Conservation (phyloP, 2,113 vertebrate genomes). For the Typhlomys cinereus region DNA sequence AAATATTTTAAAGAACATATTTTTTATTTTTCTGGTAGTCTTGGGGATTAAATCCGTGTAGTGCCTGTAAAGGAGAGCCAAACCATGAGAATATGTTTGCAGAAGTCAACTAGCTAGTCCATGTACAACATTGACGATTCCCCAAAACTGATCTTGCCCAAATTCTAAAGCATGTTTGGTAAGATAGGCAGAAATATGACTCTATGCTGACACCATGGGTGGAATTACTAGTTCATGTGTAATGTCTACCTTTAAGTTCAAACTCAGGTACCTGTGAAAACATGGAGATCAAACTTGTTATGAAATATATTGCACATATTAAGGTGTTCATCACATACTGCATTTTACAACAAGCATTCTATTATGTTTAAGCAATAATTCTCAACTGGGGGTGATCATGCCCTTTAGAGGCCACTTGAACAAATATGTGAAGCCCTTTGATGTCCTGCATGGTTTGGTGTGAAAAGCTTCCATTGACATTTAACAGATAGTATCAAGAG, state of each 20-base stretch:
- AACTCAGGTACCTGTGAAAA: background rate
- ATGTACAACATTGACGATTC: background rate
- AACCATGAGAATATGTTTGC: too few species aligned
- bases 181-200: background rate
- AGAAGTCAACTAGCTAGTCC: background rate
- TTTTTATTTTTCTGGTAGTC: too few species aligned
- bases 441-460: background rate
- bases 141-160: background rate
- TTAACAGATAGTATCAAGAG: too few species aligned
- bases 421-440: background rate
- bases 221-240: background rate
- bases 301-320: background rate
- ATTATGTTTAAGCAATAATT: background rate
- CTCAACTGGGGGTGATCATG: background rate
- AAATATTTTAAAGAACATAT: background rate
- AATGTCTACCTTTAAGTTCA: background rate
- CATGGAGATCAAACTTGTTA: background rate
- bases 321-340: background rate
- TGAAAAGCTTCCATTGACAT: background rate
- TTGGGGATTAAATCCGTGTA: too few species aligned
- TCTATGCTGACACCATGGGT: background rate
- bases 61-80: too few species aligned
- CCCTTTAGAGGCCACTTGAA: background rate
- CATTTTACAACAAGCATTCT: background rate
- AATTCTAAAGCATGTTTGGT: background rate